Conservation (phyloP, 2,113 vertebrate species). For the Coryphaenoides rupestris region DNA sequence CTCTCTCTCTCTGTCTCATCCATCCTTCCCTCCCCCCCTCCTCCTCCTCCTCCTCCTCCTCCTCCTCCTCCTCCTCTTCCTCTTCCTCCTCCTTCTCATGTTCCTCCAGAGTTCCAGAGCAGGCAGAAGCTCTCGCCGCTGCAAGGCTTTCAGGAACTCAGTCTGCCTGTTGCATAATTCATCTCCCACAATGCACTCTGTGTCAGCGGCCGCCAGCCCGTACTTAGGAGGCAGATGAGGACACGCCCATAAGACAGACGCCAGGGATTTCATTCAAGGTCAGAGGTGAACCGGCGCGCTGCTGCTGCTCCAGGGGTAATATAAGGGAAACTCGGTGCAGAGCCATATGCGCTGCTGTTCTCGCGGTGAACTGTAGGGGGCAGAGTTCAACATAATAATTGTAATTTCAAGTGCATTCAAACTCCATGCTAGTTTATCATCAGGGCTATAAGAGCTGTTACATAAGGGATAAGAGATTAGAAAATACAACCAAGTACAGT, state of each 20-base stretch:
- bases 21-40: slow-evolving; percentile 13
- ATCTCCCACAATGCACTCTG: slow-evolving; percentile 52
- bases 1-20: slow-evolving; percentile 2
- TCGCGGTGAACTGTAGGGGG: too few relatives aligned
- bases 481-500: too few relatives aligned
- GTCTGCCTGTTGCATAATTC: slow-evolving; percentile 69
- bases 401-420: too few relatives aligned
- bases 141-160: slow-evolving; percentile 63
- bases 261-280: neutral
- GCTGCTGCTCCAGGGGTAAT: neutral
- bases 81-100: slow-evolving; percentile 46
- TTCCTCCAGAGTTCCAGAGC: slow-evolving; percentile 57
- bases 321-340: too few relatives aligned
- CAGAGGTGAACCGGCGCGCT: neutral
- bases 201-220: slow-evolving; percentile 45
- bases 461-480: too few relatives aligned
- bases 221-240: too few relatives aligned
- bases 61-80: slow-evolving; percentile 16
- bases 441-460: too few relatives aligned
- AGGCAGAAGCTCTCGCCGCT: slow-evolving; percentile 48
- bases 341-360: too few relatives aligned
- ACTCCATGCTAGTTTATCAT: too few relatives aligned
- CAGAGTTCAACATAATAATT: too few relatives aligned
- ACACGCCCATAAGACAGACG: too few relatives aligned
- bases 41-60: neutral